Percentiles rank a stretch among this genome's conserved stretches.
Evolutionary conservation across 2,113 vertebrate species (phyloP).

Genomic region (Dendrocopos noguchii): DNA sequence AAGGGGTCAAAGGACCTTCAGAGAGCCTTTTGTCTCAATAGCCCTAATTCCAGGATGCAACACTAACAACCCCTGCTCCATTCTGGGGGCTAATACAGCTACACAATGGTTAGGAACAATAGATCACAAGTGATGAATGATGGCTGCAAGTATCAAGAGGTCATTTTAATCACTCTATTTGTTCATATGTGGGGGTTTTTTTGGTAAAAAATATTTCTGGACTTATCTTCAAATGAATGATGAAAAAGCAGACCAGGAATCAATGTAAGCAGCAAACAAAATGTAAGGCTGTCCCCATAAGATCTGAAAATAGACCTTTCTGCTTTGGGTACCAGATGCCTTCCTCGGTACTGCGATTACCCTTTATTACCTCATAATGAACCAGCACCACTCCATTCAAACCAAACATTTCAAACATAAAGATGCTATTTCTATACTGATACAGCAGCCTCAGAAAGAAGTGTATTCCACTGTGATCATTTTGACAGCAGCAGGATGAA

Average conservation of each 20-base stretch:
- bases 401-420: neutral
- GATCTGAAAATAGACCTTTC: neutral
- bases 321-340: fast-evolving
- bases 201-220: neutral
- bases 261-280: neutral
- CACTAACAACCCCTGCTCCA: neutral
- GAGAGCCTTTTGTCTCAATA: neutral
- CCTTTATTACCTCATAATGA: neutral
- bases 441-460: neutral
- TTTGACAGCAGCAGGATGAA: neutral
- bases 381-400: neutral
- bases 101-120: neutral
- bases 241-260: neutral
- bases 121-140: neutral
- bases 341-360: neutral
- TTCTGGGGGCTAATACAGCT: neutral
- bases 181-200: neutral
- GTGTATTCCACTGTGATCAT: neutral
- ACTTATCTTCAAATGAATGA: neutral
- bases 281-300: neutral
- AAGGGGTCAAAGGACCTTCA: neutral
- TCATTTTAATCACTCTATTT: neutral
- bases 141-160: neutral
- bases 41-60: neutral
- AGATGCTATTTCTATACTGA: neutral